Percentiles rank a stretch among this genome's conserved stretches.
Conservation (phyloP, 1,140 invertebrate genomes). For the honey bee (Apis mellifera) region DNA sequence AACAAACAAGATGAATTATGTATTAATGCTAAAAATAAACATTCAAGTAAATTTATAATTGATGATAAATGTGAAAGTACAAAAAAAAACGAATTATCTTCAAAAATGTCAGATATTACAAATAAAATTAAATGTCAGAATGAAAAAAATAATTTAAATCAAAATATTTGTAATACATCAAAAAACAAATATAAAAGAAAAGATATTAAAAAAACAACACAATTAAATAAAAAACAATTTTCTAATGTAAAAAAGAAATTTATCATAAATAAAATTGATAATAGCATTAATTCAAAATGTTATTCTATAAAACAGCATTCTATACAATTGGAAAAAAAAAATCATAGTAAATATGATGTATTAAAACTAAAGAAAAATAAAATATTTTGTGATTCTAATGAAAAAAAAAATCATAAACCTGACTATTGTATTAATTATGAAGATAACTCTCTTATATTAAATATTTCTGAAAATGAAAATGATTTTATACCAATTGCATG, state of each 20-base stretch:
- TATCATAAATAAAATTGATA: neutral
- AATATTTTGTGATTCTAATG: too few species aligned
- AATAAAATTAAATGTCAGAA: neutral
- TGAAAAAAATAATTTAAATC: neutral
- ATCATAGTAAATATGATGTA: neutral
- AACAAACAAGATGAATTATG: constrained; percentile 61
- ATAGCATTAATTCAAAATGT: constrained; percentile 8
- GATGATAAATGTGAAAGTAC: neutral
- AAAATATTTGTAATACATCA: too few species aligned
- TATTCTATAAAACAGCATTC: neutral
- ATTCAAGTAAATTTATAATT: neutral
- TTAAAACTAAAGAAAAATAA: too few species aligned
- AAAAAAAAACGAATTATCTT: neutral
- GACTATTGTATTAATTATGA: neutral
- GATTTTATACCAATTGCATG: constrained; percentile 56
- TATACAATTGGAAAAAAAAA: neutral
- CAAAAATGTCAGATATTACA: neutral
- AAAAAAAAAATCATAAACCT: too few species aligned
- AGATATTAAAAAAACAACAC: neutral
- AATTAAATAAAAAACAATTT: constrained; percentile 44
- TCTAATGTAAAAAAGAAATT: constrained; percentile 34
- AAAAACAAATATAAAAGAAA: neutral
- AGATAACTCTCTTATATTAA: neutral
- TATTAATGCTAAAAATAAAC: constrained; percentile 49
- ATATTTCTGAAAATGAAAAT: constrained; percentile 30